phyloP scores from a whole-genome alignment of 2,888 invertebrate species.

The Embidobia sp. region DNA sequence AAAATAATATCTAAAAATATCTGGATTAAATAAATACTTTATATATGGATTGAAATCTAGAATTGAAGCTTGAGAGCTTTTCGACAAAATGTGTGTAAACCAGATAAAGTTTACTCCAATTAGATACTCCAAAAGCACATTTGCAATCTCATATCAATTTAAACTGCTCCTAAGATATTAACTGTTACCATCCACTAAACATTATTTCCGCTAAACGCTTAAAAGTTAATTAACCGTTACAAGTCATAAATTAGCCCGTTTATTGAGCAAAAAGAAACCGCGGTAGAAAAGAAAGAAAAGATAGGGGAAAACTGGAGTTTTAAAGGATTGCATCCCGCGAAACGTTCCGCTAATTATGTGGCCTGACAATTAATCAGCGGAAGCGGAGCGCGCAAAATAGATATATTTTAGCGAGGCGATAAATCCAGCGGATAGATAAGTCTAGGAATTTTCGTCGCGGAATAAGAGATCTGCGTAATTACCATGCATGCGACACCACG shows the following conservation, averaged over 20 bases:
- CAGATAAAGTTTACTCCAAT: too few species aligned
- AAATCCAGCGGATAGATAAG: constrained; percentile 43
- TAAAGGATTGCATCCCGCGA: constrained; percentile 7
- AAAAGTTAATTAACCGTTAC: constrained; percentile 48
- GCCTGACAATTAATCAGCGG: constrained; percentile 47
- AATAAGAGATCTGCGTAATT: constrained; percentile 35
- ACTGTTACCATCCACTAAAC: constrained; percentile 19
- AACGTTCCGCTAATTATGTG: constrained; percentile 34
- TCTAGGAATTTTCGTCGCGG: constrained; percentile 42
- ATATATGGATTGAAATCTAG: too few species aligned
- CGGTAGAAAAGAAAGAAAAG: neutral
- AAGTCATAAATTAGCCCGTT: constrained; percentile 40
- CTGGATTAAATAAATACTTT: too few species aligned
- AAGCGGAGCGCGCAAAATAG: constrained; percentile 40
- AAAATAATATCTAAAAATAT: too few species aligned
- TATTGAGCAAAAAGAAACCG: too few species aligned
- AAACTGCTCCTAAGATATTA: neutral
- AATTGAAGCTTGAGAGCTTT: too few species aligned
- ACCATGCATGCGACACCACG: constrained; percentile 23
- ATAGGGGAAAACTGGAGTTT: neutral
- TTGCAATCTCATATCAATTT: too few species aligned
- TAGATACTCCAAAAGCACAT: too few species aligned
- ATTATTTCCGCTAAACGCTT: neutral
- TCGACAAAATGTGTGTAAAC: too few species aligned
- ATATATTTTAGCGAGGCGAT: constrained; percentile 34